Conservation (phyloP, 1,140 invertebrate genomes). For the Lutraria rhynchaena region DNA sequence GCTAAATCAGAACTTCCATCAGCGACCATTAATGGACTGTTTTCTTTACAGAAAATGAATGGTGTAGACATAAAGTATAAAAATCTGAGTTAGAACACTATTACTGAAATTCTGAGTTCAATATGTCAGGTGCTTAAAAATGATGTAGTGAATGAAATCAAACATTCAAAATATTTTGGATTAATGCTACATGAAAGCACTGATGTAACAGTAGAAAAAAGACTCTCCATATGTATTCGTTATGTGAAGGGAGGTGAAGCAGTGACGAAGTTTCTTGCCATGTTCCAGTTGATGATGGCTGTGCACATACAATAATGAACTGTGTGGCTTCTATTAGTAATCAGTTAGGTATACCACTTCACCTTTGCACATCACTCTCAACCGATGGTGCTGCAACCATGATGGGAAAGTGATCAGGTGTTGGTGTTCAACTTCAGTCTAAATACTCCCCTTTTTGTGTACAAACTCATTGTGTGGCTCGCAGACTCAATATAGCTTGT, state of each 20-base stretch:
- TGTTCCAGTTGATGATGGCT: conserved; percentile 17
- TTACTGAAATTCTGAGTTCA: conserved; percentile 39
- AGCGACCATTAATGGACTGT: not conserved
- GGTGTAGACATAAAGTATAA: conserved; percentile 7
- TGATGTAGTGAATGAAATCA: conserved; percentile 10
- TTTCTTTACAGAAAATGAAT: conserved; percentile 14
- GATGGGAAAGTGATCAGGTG: conserved; percentile 22
- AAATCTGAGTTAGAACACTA: conserved; percentile 36
- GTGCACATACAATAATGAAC: conserved; percentile 11
- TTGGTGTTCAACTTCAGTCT: conserved; percentile 10
- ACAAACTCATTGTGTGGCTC: conserved; percentile 22
- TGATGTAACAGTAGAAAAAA: conserved; percentile 42
- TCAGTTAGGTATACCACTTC: not conserved
- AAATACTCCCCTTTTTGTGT: conserved; percentile 43
- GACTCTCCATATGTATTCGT: conserved; percentile 11
- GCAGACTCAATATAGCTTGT: conserved; percentile 43
- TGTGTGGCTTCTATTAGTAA: conserved; percentile 7
- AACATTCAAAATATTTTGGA: not conserved
- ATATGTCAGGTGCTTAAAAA: not conserved
- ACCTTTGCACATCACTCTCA: conserved; percentile 12
- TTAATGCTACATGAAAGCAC: conserved; percentile 33
- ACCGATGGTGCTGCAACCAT: conserved; percentile 38
- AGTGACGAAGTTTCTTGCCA: conserved; percentile 9
- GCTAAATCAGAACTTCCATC: conserved; percentile 19
- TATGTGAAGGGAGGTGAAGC: conserved; percentile 29